These are phyloP conservation scores for Oxystoma pomonae DNA, from an alignment of 2,888 invertebrate species.

Conservation along the genomic window DNA sequence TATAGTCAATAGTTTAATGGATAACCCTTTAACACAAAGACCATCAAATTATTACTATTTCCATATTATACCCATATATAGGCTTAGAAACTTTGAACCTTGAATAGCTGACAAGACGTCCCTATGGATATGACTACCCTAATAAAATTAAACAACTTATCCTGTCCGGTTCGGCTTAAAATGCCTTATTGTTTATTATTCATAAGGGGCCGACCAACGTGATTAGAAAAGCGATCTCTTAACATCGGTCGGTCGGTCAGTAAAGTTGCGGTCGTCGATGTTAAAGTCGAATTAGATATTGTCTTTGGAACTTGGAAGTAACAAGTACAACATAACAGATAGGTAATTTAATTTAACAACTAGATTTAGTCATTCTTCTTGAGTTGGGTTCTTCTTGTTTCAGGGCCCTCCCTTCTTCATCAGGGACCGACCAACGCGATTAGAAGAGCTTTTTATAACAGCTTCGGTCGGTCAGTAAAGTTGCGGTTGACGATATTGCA, in stretches of 20 bases:
- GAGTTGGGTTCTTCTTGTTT: no score
- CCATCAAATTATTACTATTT: background rate
- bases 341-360: no score
- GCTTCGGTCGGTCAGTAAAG: slow-evolving; percentile 12
- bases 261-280: background rate
- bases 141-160: background rate
- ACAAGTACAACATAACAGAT: no score
- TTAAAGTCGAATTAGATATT: slow-evolving; percentile 15
- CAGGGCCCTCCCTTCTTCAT: slow-evolving; percentile 40
- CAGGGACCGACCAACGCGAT: slow-evolving; percentile 28
- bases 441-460: slow-evolving; percentile 40
- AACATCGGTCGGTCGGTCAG: slow-evolving; percentile 29
- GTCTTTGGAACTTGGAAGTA: no score
- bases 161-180: background rate
- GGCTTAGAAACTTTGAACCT: background rate
- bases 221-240: slow-evolving; percentile 40
- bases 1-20: no score
- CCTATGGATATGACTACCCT: background rate
- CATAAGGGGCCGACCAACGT: slow-evolving; percentile 29
- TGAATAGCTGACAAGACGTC: background rate
- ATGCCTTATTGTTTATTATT: slow-evolving; percentile 35
- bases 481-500: slow-evolving; percentile 5
- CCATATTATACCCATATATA: background rate
- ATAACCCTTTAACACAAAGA: no score
- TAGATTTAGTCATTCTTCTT: no score